A percentile compares a stretch with the other conserved stretches of the same genome.
These are phyloP conservation scores for Pseudomyrmex cubaensis DNA, from an alignment of 1,140 invertebrate species.

Conservation along the genomic window DNA sequence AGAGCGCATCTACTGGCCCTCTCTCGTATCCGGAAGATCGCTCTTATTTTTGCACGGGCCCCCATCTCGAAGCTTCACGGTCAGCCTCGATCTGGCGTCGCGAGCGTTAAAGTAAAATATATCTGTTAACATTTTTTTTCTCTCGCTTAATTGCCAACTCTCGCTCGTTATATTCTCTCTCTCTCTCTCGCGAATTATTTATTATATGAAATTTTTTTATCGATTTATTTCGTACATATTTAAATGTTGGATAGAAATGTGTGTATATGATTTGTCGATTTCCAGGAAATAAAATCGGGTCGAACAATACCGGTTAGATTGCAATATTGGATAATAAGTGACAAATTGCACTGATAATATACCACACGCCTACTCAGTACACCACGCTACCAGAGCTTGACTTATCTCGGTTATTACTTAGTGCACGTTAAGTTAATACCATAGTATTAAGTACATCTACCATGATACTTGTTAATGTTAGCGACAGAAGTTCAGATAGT, in stretches of 20 bases:
- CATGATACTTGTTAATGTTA: slow-evolving; percentile 62
- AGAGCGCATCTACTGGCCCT: slow-evolving; percentile 36
- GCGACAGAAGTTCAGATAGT: slow-evolving; percentile 56
- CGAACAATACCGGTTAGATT: slow-evolving; percentile 21
- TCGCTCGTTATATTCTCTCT: too few relatives aligned
- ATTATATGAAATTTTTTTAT: background rate
- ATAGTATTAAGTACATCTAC: slow-evolving; percentile 53
- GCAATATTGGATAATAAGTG: slow-evolving; percentile 50
- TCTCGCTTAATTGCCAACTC: background rate
- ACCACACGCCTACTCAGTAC: slow-evolving; percentile 51
- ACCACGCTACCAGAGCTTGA: slow-evolving; percentile 31
- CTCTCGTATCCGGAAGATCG: slow-evolving; percentile 56
- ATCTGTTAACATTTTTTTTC: slow-evolving; percentile 19
- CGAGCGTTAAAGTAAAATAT: slow-evolving; percentile 18
- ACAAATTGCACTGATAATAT: slow-evolving; percentile 56
- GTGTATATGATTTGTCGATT: slow-evolving; percentile 3
- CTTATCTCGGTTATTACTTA: slow-evolving; percentile 59
- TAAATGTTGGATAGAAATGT: background rate
- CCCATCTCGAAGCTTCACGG: too few relatives aligned
- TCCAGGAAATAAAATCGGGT: background rate
- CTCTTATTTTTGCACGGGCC: slow-evolving; percentile 46
- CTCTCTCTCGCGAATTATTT: too few relatives aligned
- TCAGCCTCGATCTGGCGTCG: background rate
- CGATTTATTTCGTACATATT: background rate
- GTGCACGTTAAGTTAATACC: slow-evolving; percentile 58